Evolutionary conservation across 1,140 invertebrate genomes (phyloP).

Genomic region (Aphelenchoides fujianensis): DNA sequence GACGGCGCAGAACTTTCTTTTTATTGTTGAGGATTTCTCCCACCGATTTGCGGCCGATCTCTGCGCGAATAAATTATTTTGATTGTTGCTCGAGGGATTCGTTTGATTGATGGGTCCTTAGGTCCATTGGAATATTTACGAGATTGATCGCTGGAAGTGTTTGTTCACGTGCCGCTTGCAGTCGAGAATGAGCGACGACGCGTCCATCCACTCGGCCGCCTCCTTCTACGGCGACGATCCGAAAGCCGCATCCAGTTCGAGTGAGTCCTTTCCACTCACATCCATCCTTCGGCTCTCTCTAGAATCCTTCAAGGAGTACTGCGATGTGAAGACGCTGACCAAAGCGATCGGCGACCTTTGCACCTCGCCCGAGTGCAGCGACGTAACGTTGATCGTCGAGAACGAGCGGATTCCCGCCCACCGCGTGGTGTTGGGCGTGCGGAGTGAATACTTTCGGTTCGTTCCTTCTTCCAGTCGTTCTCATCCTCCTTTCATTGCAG

Average conservation of each 20-base stretch:
- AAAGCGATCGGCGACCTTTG: conserved; percentile 77
- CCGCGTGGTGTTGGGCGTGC: conserved; percentile 81
- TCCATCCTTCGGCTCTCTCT: neutral
- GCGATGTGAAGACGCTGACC: conserved; percentile 67
- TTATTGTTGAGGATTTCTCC: too few species aligned
- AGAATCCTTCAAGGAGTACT: neutral
- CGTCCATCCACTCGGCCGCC: too few species aligned
- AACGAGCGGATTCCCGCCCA: conserved; percentile 78
- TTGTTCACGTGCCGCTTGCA: too few species aligned
- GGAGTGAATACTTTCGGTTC: conserved; percentile 81
- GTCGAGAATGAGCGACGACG: too few species aligned
- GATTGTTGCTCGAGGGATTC: too few species aligned
- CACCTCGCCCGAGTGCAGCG: conserved; percentile 84
- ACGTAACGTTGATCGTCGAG: conserved; percentile 83
- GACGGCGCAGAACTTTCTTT: too few species aligned
- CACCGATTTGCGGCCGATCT: too few species aligned
- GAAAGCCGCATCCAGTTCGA: neutral
- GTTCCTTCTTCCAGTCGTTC: neutral
- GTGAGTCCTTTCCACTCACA: neutral
- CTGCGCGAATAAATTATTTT: too few species aligned
- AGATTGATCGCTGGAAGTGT: too few species aligned
- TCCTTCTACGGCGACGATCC: neutral
- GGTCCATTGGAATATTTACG: too few species aligned
- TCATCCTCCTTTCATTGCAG: conserved; percentile 63
- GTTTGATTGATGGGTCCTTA: too few species aligned